Evolutionary conservation across 1,140 invertebrate genomes (phyloP).

Genomic region (Aphidius gifuensis): DNA sequence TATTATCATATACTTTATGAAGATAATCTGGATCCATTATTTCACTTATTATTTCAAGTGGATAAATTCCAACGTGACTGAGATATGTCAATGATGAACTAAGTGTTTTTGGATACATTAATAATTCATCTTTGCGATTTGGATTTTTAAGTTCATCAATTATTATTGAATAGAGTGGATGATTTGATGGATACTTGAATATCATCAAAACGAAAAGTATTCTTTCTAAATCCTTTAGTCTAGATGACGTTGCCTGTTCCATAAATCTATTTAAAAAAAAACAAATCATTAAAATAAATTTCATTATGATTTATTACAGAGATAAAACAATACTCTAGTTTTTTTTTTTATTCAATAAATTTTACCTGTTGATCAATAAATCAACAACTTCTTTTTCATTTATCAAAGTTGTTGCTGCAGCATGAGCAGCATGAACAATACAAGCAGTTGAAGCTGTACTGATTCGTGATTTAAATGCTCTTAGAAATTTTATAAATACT

Average conservation of each 20-base stretch:
- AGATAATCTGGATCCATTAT: conserved; percentile 51
- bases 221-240: conserved; percentile 66
- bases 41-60: conserved; percentile 53
- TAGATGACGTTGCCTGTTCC: conserved; percentile 34
- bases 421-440: conserved; percentile 57
- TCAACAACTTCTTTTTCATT: conserved; percentile 45
- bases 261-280: conserved; percentile 26
- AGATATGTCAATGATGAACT: conserved; percentile 53
- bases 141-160: conserved; percentile 51
- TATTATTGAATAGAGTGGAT: conserved; percentile 48
- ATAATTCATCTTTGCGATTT: conserved; percentile 51
- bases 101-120: conserved; percentile 45
- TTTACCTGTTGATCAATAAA: conserved; percentile 45
- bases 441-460: conserved; percentile 43
- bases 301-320: conserved; percentile 9
- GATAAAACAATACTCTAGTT: background rate
- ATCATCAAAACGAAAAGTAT: conserved; percentile 53
- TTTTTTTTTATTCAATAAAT: conserved; percentile 25
- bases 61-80: conserved; percentile 47
- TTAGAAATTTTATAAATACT: conserved; percentile 15
- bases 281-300: conserved; percentile 16
- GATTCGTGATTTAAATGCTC: conserved; percentile 14
- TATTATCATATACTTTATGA: conserved; percentile 46
- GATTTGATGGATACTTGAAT: conserved; percentile 52
- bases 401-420: conserved; percentile 50